Evolutionary conservation across 2,797 vertebrate species (phyloP), one percentile per base, ranked within the genome.

Genomic region (Pseudochaenichthys georgianus): DNA sequence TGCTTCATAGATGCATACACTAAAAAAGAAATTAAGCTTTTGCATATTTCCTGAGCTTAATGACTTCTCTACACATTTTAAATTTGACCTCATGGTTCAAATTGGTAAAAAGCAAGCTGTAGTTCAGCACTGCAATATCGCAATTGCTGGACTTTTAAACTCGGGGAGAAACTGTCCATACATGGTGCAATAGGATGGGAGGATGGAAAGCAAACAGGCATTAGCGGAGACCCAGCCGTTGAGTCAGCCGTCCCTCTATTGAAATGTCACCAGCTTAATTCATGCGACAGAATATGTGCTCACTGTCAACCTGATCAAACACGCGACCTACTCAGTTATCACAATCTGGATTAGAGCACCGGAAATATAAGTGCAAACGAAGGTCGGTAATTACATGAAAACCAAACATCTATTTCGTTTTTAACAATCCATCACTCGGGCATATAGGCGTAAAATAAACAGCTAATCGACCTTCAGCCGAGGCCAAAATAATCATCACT

Each of bases 401-500:
- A 79, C 38, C 81, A 81, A 77, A 79, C 59, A 70, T n/a, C 41
- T 28, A 45, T 68, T 85, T 63, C 28, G 28, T 73, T 59, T 82
- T 81, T 53, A 81, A 64, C 64, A 73, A 82, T 80, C 75, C 42
- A 69, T 88, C 80, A 80, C 80, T 3, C 31, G n/a, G 60, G 61
- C 54, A 17, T 23, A 13, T 23, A 13, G 58, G 54, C 0, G 28
- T 51, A 82, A 84, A 86, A 84, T 75, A 84, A 89, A 87, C 78
- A 77, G 71, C 77, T 73, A 65, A 77, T 82, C 65, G 43, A 89
- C 90, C 85, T 90, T 91, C 78, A 82, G 70, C 16, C n/a, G 62
- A 85, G 87, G 86, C 89, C 75, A 76, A 71, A 81, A 83, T 81
- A 70, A 91, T 90, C 77, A 88, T 83, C 63, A 15, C 80, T 50